phyloP scores from a whole-genome alignment of 2,113 vertebrate species.

The Acinonyx jubatus region DNA sequence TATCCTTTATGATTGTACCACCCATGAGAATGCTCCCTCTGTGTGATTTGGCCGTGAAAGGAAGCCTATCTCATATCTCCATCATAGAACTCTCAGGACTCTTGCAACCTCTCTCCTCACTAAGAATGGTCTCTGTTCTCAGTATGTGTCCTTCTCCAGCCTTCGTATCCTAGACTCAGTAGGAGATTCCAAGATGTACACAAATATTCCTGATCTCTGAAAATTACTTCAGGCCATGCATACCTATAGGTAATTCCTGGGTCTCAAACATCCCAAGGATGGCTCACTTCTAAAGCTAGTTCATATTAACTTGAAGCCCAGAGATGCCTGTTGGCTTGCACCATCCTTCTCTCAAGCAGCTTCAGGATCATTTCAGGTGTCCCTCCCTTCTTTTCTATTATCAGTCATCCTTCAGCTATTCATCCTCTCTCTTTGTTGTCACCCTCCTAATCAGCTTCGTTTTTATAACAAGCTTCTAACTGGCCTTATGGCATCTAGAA shows the following conservation, averaged over 20 bases:
- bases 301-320: background rate
- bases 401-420: background rate
- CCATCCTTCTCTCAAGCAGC: background rate
- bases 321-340: background rate
- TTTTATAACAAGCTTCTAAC: background rate
- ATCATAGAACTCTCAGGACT: background rate
- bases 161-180: background rate
- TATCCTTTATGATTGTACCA: background rate
- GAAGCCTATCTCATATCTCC: background rate
- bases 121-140: background rate
- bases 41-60: background rate
- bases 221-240: background rate
- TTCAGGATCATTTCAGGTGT: background rate
- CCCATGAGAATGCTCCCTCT: background rate
- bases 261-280: background rate
- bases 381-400: background rate
- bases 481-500: background rate
- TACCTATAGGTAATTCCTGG: background rate
- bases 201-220: background rate
- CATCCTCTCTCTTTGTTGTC: background rate
- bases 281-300: background rate
- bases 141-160: background rate
- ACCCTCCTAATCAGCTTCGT: background rate
- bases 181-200: background rate
- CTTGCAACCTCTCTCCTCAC: background rate